phyloP scores from a whole-genome alignment of 2,113 vertebrate genomes.

The Climacteris rufus region DNA sequence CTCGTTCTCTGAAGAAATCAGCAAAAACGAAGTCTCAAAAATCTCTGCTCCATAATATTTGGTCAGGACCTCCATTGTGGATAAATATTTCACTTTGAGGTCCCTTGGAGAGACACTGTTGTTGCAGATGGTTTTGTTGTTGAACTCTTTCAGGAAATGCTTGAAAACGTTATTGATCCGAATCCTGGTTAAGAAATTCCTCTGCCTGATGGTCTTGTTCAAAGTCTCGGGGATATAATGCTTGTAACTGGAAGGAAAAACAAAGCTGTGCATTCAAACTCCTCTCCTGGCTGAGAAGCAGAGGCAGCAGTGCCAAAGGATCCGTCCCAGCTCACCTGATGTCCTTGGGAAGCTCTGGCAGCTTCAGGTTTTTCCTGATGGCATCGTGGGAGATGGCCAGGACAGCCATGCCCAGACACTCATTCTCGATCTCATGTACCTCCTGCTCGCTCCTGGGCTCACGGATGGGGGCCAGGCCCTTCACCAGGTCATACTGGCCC shows the following conservation, averaged over 20 bases:
- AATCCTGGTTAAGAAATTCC: conserved; percentile 90
- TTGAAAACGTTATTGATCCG: conserved; percentile 97
- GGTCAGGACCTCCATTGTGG: conserved; percentile 91
- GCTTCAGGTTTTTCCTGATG: conserved; percentile 71
- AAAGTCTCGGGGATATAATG: conserved; percentile 89
- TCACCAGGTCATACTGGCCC: conserved; percentile 93
- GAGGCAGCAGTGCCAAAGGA: neutral
- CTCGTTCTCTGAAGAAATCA: conserved; percentile 85
- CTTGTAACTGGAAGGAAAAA: conserved; percentile 81
- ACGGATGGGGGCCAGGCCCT: conserved; percentile 85
- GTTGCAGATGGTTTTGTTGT: conserved; percentile 88
- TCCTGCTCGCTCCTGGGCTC: conserved; percentile 80
- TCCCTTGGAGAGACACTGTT: conserved; percentile 88
- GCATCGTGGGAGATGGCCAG: conserved; percentile 90
- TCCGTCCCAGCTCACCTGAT: conserved; percentile 74
- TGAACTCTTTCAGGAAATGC: conserved; percentile 95
- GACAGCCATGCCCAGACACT: conserved; percentile 97
- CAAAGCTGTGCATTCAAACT: neutral
- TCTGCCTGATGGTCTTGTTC: conserved; percentile 89
- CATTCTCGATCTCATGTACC: conserved; percentile 91
- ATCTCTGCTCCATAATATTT: conserved; percentile 84
- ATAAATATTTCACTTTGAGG: conserved; percentile 95
- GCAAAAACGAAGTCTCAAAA: conserved; percentile 74
- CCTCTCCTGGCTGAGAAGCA: neutral
- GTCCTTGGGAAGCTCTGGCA: conserved; percentile 79